Evolutionary conservation across 2,797 vertebrate species (phyloP).

Genomic region (Orientallactaga sibirica): DNA sequence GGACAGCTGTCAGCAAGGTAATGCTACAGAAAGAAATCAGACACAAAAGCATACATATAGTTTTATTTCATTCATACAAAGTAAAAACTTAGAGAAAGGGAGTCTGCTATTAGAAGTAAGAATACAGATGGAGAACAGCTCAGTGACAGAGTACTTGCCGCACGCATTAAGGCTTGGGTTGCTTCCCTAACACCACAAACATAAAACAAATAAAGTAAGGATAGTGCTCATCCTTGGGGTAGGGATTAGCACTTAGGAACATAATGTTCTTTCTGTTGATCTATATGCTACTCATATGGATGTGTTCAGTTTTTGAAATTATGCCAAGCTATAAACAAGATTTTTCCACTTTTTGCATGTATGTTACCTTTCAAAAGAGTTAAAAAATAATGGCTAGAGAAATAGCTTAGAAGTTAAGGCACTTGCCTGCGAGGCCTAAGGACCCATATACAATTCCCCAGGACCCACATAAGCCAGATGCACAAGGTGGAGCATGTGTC

Average conservation of each 20-base stretch:
- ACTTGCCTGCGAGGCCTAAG: no score
- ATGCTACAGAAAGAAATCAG: slow-evolving; percentile 50
- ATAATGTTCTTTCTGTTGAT: slow-evolving; percentile 24
- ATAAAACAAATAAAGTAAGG: neutral
- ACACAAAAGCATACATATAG: slow-evolving; percentile 19
- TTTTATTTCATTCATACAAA: slow-evolving; percentile 49
- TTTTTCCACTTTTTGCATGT: neutral
- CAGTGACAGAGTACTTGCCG: neutral
- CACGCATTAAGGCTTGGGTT: neutral
- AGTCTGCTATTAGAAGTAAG: slow-evolving; percentile 33
- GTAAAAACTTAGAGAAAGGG: slow-evolving; percentile 53
- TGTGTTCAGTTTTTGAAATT: slow-evolving; percentile 19
- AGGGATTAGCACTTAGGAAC: neutral
- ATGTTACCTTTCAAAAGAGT: slow-evolving; percentile 1
- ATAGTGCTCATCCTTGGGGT: neutral
- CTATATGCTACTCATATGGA: neutral
- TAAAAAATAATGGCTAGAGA: neutral
- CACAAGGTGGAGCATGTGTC: no score
- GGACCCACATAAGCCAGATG: no score
- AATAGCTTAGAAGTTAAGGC: no score
- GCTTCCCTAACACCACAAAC: neutral
- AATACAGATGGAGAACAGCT: neutral
- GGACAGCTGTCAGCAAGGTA: slow-evolving; percentile 1
- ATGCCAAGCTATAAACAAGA: slow-evolving; percentile 26
- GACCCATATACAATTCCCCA: no score